A percentile compares a stretch with the other conserved stretches of the same genome.
Evolutionary conservation across 1,140 invertebrate species (phyloP).

Genomic region (Pseudobourletiella spinata): DNA sequence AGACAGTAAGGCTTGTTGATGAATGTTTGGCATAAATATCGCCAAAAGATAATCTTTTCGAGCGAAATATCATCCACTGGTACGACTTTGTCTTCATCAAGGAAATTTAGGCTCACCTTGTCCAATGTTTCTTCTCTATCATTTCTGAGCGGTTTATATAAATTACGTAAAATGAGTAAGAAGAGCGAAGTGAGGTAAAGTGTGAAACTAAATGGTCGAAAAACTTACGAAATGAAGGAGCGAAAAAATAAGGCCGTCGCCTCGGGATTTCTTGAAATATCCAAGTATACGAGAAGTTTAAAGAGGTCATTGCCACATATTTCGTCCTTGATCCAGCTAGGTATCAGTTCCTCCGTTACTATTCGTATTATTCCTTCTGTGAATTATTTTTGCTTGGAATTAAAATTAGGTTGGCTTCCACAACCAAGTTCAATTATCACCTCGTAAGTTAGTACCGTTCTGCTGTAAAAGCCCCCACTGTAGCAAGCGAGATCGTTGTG

Average conservation of each 20-base stretch:
- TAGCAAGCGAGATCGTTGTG: not conserved
- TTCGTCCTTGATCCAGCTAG: not conserved
- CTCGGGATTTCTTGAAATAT: not conserved
- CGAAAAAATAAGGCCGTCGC: not conserved
- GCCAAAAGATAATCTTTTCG: conserved; percentile 16
- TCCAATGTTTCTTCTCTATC: conserved; percentile 5
- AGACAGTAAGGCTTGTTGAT: not conserved
- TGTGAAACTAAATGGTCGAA: no score
- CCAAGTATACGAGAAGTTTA: not conserved
- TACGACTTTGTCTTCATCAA: conserved; percentile 4
- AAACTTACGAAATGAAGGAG: not conserved
- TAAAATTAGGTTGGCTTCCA: no score
- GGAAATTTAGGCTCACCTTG: not conserved
- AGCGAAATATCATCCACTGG: not conserved
- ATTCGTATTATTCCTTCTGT: not conserved
- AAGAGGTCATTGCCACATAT: not conserved
- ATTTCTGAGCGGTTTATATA: no score
- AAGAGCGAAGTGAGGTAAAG: no score
- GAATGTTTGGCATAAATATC: not conserved
- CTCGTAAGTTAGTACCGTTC: no score
- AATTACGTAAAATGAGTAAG: no score
- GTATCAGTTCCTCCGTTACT: not conserved
- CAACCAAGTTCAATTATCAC: no score
- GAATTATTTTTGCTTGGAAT: no score
- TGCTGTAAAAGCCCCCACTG: conserved; percentile 9